Percentiles rank a stretch among this genome's conserved stretches.
Evolutionary conservation across 2,113 vertebrate species (phyloP).

Genomic region (Conger conger): DNA sequence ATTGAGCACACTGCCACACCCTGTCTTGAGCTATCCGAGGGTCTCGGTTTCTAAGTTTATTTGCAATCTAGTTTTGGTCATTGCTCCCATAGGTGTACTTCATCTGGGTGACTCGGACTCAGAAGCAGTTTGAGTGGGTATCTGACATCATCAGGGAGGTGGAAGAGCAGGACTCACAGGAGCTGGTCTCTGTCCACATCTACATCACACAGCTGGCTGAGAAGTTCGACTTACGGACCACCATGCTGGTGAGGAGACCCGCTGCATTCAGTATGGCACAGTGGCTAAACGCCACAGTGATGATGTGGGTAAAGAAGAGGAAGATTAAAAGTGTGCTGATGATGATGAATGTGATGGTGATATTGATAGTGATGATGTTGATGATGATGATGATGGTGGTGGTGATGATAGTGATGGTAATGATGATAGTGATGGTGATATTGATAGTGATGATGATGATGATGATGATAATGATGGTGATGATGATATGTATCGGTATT

Average conservation of each 20-base stretch:
- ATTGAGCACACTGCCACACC: too few species aligned
- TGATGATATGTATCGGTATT: too few species aligned
- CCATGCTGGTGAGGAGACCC: conserved; percentile 82
- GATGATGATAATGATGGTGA: background rate
- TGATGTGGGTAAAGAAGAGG: background rate
- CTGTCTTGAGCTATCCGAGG: too few species aligned
- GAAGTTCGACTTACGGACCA: conserved; percentile 94
- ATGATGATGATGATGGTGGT: background rate
- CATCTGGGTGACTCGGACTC: conserved; percentile 95
- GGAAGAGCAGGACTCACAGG: conserved; percentile 79
- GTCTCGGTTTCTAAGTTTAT: too few species aligned
- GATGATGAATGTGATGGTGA: too few species aligned
- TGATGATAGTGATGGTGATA: too few species aligned
- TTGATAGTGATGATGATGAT: background rate
- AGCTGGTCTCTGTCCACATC: conserved; percentile 89
- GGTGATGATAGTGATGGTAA: background rate
- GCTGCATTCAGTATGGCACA: background rate
- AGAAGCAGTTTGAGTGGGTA: conserved; percentile 95
- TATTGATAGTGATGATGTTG: background rate
- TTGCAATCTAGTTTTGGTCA: too few species aligned
- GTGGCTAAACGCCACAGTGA: background rate
- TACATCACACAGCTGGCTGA: conserved; percentile 95
- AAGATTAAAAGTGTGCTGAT: too few species aligned
- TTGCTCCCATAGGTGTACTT: conserved; percentile 83
- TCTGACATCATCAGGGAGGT: conserved; percentile 90